Conservation (phyloP, 1,140 invertebrate species). For the Hyphantria cunea region DNA sequence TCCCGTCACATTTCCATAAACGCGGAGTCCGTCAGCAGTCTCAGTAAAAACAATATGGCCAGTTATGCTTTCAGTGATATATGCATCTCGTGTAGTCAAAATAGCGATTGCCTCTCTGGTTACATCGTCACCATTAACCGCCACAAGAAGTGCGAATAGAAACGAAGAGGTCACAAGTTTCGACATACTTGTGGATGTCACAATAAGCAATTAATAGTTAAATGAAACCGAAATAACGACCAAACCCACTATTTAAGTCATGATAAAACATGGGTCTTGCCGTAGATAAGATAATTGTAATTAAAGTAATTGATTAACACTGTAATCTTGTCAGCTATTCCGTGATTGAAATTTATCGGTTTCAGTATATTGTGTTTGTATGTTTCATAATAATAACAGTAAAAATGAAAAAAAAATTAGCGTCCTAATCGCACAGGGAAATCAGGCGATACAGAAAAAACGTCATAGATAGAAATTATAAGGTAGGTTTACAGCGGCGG, state of each 20-base stretch:
- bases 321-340: background rate
- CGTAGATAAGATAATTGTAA: no score
- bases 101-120: constrained; percentile 49
- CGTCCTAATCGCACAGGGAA: no score
- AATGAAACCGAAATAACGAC: no score
- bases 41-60: constrained; percentile 81
- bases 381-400: no score
- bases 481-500: no score
- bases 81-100: constrained; percentile 27
- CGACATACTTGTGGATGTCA: background rate
- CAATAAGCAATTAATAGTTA: no score
- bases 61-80: constrained; percentile 35
- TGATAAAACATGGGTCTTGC: no score
- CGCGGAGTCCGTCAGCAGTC: constrained; percentile 74
- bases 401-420: no score
- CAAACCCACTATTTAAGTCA: no score
- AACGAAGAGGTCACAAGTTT: background rate
- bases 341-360: background rate
- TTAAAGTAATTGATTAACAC: background rate
- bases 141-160: background rate
- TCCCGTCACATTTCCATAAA: constrained; percentile 85
- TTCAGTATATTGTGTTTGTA: background rate
- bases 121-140: background rate
- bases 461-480: no score
- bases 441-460: no score